These are phyloP conservation scores for Drosophila meridiana DNA, from an alignment of 2,888 invertebrate species.

Conservation along the genomic window DNA sequence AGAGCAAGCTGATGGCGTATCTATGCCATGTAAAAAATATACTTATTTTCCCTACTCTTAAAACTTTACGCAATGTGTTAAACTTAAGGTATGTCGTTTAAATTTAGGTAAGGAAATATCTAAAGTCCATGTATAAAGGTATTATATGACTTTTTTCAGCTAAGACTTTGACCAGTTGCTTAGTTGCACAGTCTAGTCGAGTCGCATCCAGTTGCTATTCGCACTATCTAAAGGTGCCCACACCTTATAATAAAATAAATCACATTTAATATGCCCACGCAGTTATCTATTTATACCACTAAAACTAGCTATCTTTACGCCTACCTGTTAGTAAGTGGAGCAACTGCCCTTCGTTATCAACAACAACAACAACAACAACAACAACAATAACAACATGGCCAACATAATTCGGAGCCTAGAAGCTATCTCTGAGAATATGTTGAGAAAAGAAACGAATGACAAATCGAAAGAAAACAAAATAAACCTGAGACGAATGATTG, in stretches of 20 bases:
- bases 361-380: conserved; percentile 5
- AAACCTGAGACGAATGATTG: conserved; percentile 71
- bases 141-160: conserved; percentile 15
- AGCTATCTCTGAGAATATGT: conserved; percentile 30
- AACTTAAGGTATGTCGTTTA: neutral
- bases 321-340: conserved; percentile 56
- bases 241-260: conserved; percentile 51
- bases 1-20: neutral
- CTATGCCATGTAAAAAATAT: neutral
- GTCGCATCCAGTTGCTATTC: conserved; percentile 10
- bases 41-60: neutral
- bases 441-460: conserved; percentile 12
- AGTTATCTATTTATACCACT: conserved; percentile 41
- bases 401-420: conserved; percentile 39
- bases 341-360: conserved; percentile 59
- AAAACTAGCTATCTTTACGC: conserved; percentile 42
- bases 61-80: neutral
- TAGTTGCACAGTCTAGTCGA: conserved; percentile 38
- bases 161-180: conserved; percentile 20
- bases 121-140: conserved; percentile 30
- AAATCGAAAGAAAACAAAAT: conserved; percentile 30
- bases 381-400: conserved; percentile 12
- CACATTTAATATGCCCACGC: conserved; percentile 60
- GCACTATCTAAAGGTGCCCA: conserved; percentile 60
- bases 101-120: conserved; percentile 9